Evolutionary conservation across 2,888 invertebrate species (phyloP), one percentile per base, ranked within the genome.

Genomic region (Dasypolia templi): DNA sequence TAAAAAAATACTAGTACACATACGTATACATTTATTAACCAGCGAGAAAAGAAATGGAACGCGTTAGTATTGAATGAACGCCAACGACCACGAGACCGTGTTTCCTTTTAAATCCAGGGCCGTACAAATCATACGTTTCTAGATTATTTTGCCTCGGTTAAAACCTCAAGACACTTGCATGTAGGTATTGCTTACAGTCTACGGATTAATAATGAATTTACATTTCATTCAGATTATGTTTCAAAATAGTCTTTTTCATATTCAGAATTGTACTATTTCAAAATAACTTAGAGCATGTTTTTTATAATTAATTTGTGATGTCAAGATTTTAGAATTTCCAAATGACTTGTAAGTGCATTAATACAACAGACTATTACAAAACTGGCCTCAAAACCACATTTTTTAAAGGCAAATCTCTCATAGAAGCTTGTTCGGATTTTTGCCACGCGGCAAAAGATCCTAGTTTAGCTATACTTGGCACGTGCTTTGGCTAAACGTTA

Each of bases 251-350:
- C 46, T 46, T 32, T 17, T n/a, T 11, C 2, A n/a, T n/a, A 64
- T 32, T 9, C 46, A 32, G 32, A 32, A 46, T 14, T n/a, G 9
- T 17, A 49, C 46, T 9, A 32, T 63, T 61, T 42, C 2, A 26
- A 65, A 56, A 65, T 55, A 39, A 66, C 29, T 62, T 62, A 29
- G 42, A 42, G 12, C 39, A 61, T 6, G 11, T 39, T 59, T 59
- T n/a, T 39, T 9, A 17, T 35, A 59, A 35, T 17, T 59, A n/a
- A 59, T 35, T 55, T 35, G 35, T 35, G n/a, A 35, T 39, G 26
- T 35, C n/a, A 39, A 29, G 7, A 26, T 26, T 51, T 56, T 12
- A 12, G 12, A 56, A 19, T 19, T 35, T 7, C 7, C 2, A 12
- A 66, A 66, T 59, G 22, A 58, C 26, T 1, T 65, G 12, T 63